Evolutionary conservation across 1,140 invertebrate genomes (phyloP), one percentile per base, ranked within the genome.

Genomic region (Latrodectus geometricus): DNA sequence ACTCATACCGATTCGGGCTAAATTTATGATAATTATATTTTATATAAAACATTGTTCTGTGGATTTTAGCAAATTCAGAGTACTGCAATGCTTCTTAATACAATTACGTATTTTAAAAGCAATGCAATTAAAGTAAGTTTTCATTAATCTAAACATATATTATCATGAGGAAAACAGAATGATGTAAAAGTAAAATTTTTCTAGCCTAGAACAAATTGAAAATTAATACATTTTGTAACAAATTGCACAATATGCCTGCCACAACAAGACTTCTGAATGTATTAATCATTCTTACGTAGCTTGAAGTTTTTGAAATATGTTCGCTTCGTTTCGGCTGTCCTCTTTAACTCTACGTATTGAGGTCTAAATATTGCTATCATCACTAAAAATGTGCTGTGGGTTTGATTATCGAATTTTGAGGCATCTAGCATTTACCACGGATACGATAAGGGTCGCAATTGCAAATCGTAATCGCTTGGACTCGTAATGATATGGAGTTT

Each of bases 381-480:
- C 54, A 17, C 54, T 61, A 8, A 0, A 61, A 14, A 61, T 2
- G 54, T 61, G 66, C 61, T 49, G 75, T 52, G 74, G 75, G 77
- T 86, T 86, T 78, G 83, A 86, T 86, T 86, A 86, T 86, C 83
- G 77, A 78, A 86, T 86, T 86, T 86, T 86, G 83, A 84, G 83
- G 83, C 83, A 86, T 77, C 83, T 86, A 74, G 83, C 73, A 86
- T 61, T 23, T 74, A 72, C 65, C 50, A 48, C n/a, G n/a, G n/a
- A n/a, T 15, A 73, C 68, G 83, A 86, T 86, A 86, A 78, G n/a
- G n/a, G 56, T 49, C 83, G 48, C 50, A 70, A 86, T 65, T 77
- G 56, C 75, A 21, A 78, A 77, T 78, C 83, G 83, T 86, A 85
- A 86, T 86, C 75, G 75, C 61, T 54, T 70, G 61, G 56, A 69